Evolutionary conservation across 2,888 invertebrate genomes (phyloP), one percentile per base, ranked within the genome.

Genomic region (Leptinotarsa rubiginosa): DNA sequence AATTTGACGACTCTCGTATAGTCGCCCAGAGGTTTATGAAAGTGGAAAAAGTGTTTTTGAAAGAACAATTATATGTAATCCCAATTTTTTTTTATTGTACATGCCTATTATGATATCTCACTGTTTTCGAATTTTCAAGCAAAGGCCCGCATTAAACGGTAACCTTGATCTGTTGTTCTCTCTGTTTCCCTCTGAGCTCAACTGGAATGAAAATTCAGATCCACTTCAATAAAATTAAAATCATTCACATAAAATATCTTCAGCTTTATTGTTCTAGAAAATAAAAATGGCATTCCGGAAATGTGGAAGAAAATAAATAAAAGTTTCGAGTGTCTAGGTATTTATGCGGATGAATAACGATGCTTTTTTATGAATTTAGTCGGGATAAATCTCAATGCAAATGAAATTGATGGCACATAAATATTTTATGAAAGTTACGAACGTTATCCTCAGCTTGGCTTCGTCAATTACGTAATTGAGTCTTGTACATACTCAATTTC

Each of bases 311-410:
- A 81, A 84, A 85, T 84, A 85, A 84, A 85, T 83, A 84, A 84
- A 83, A 84, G 80, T 81, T 81, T 47, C 47, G 76, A 84, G 83
- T 84, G 84, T 79, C 81, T 84, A 83, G 82, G 85, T 85, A 85
- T 85, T 85, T 86, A 85, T 84, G 81, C 85, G 85, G 84, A 84
- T 84, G 85, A 84, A 83, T 81, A 83, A 84, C 85, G 84, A 83
- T 82, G 74, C 77, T 85, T 85, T 86, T 85, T 86, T 83, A 80
- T 81, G 83, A 83, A 83, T 84, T 84, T 81, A 82, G 82, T 81
- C 80, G 80, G 80, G 83, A 85, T 86, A 85, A 85, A 86, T 85
- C 85, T 85, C 82, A 82, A 83, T 83, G 82, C 82, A 84, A 83
- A 85, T 85, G 83, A 82, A 85, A 85, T 83, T 83, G 83, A 84